Percentiles rank a stretch among this genome's conserved stretches.
These are phyloP conservation scores for Rhodophaea formosa DNA, from an alignment of 2,888 invertebrate genomes.

Conservation along the genomic window DNA sequence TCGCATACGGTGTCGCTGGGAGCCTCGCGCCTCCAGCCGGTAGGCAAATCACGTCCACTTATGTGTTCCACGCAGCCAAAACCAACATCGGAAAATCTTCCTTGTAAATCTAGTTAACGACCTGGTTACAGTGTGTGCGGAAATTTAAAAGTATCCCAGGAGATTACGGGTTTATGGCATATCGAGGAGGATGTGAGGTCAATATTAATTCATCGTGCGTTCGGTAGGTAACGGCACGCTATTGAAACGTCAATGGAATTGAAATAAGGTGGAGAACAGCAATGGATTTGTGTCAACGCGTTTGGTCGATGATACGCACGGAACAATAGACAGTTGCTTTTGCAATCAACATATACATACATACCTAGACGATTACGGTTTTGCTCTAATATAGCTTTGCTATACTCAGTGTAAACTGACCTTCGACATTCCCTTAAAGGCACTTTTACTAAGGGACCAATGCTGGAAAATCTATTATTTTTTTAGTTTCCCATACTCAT, in stretches of 20 bases:
- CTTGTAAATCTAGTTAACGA: conserved; percentile 80
- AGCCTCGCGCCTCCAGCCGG: conserved; percentile 62
- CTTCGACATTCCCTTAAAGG: too few relatives aligned
- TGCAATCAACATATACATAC: neutral
- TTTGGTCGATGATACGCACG: neutral
- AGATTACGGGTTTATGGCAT: conserved; percentile 17
- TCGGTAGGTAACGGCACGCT: conserved; percentile 17
- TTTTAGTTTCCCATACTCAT: too few relatives aligned
- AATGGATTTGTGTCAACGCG: conserved; percentile 1
- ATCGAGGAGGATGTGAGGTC: conserved; percentile 15
- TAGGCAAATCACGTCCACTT: conserved; percentile 76
- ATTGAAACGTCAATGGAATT: conserved; percentile 23
- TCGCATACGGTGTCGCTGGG: conserved; percentile 59
- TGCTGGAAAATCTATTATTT: too few relatives aligned
- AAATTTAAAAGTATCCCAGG: conserved; percentile 56
- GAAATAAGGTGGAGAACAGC: neutral
- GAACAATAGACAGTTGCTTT: neutral
- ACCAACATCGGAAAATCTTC: conserved; percentile 76
- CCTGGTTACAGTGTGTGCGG: conserved; percentile 70
- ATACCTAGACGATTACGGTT: neutral
- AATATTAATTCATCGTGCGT: conserved; percentile 24
- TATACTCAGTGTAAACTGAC: too few relatives aligned
- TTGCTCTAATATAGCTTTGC: too few relatives aligned
- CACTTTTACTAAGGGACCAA: too few relatives aligned
- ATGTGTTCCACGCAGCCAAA: conserved; percentile 77